Evolutionary conservation across 2,113 vertebrate species (phyloP).

Genomic region (Trogon melanurus): DNA sequence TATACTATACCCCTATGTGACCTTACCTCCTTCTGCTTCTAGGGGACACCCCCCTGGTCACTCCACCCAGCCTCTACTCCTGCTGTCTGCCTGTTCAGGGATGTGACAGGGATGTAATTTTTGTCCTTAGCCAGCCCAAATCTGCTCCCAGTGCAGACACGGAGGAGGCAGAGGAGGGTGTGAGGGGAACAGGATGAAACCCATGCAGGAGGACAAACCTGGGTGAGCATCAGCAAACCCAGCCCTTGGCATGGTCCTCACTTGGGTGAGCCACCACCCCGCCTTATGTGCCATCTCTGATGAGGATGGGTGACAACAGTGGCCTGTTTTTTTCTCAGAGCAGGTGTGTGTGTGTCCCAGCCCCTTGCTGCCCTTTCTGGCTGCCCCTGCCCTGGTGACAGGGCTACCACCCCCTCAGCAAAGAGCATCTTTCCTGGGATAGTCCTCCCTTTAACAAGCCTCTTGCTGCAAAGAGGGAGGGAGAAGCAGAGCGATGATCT

Average conservation of each 20-base stretch:
- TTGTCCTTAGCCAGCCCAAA: neutral
- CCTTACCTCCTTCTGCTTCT: neutral
- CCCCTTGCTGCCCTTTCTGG: neutral
- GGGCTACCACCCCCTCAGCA: neutral
- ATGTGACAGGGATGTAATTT: neutral
- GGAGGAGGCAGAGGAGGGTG: neutral
- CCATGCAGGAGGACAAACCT: neutral
- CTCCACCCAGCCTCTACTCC: neutral
- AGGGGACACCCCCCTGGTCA: neutral
- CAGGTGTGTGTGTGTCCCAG: too few relatives aligned
- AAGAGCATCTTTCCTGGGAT: neutral
- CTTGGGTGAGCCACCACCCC: neutral
- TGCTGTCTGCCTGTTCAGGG: neutral
- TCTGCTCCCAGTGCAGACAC: fast-evolving
- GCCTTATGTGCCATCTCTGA: neutral
- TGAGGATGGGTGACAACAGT: too few relatives aligned
- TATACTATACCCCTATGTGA: fast-evolving
- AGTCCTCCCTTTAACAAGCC: neutral
- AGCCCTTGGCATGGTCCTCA: neutral
- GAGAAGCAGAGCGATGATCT: neutral
- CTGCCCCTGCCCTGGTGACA: neutral
- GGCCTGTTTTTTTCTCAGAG: neutral
- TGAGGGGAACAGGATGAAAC: neutral
- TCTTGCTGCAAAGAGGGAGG: neutral
- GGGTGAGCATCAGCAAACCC: neutral